Conservation (phyloP, 2,797 vertebrate genomes). For the Enteromius unitaeniatus region DNA sequence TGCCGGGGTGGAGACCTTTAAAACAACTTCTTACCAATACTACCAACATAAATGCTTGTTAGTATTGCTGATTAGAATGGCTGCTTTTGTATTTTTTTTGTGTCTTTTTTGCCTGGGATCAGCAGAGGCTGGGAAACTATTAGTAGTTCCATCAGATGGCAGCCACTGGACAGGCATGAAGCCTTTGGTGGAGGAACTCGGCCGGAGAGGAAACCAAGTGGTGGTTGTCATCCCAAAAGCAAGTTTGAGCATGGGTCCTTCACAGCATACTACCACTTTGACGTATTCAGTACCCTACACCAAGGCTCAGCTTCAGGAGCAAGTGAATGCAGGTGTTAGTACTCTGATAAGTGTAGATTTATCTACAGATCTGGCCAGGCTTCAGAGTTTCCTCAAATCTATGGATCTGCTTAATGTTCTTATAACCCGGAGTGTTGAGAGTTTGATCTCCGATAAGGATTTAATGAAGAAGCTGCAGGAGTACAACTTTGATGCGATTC, state of each 20-base stretch:
- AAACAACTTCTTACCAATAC: neutral
- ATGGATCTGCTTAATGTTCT: slow-evolving; percentile 25
- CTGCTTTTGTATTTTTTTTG: slow-evolving; percentile 9
- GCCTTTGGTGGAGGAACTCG: slow-evolving; percentile 60
- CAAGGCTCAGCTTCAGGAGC: slow-evolving; percentile 39
- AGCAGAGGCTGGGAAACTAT: slow-evolving; percentile 62
- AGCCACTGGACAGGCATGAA: slow-evolving; percentile 81
- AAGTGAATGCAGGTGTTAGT: accelerated
- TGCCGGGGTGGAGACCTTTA: neutral
- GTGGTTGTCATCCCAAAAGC: slow-evolving; percentile 67
- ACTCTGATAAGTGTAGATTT: neutral
- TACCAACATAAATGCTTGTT: neutral
- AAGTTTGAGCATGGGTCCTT: slow-evolving; percentile 57
- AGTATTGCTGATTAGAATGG: neutral
- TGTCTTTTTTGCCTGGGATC: slow-evolving; percentile 31
- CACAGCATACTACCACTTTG: slow-evolving; percentile 66
- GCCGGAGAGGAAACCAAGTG: slow-evolving; percentile 70
- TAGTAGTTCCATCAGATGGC: slow-evolving; percentile 70
- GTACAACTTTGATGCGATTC: slow-evolving; percentile 64
- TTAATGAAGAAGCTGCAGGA: slow-evolving; percentile 56
- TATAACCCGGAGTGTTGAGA: slow-evolving; percentile 25
- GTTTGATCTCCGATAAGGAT: slow-evolving; percentile 60
- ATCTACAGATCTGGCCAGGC: slow-evolving; percentile 43
- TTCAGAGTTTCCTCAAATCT: neutral
- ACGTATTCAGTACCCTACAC: slow-evolving; percentile 54